A percentile compares a stretch with the other conserved stretches of the same genome.
These are phyloP conservation scores for Crocuta crocuta DNA, from an alignment of 2,113 vertebrate genomes.

Conservation along the genomic window DNA sequence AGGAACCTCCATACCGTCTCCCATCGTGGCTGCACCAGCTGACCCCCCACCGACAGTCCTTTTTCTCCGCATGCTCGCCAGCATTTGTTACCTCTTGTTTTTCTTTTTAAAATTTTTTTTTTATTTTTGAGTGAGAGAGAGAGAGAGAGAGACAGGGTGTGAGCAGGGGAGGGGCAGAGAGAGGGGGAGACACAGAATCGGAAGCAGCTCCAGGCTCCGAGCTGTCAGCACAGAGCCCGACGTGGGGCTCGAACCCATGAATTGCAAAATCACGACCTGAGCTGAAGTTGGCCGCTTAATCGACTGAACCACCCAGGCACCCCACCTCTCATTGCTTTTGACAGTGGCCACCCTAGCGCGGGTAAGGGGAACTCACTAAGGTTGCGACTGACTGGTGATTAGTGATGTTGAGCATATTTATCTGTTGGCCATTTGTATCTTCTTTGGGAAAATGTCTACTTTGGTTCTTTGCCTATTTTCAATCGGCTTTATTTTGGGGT, in stretches of 20 bases:
- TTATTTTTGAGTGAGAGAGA: too few species aligned
- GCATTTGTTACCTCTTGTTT: background rate
- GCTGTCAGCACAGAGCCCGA: too few species aligned
- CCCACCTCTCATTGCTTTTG: background rate
- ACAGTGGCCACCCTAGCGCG: background rate
- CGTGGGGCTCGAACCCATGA: too few species aligned
- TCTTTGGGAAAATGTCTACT: background rate
- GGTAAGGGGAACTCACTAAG: background rate
- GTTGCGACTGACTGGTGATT: background rate
- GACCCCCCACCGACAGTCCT: background rate
- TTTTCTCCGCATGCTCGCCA: background rate
- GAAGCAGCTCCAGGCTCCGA: too few species aligned
- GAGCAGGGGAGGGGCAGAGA: too few species aligned
- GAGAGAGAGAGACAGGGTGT: too few species aligned
- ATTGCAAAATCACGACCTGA: too few species aligned
- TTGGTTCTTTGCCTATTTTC: background rate
- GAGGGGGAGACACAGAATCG: too few species aligned
- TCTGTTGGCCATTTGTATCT: background rate
- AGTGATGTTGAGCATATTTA: background rate
- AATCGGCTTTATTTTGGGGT: background rate
- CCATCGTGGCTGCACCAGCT: background rate
- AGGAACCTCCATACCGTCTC: background rate
- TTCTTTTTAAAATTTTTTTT: too few species aligned
- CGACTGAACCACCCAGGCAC: too few species aligned
- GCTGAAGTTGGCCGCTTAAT: too few species aligned